phyloP scores from a whole-genome alignment of 1,140 invertebrate species.

The Hyphantria cunea region DNA sequence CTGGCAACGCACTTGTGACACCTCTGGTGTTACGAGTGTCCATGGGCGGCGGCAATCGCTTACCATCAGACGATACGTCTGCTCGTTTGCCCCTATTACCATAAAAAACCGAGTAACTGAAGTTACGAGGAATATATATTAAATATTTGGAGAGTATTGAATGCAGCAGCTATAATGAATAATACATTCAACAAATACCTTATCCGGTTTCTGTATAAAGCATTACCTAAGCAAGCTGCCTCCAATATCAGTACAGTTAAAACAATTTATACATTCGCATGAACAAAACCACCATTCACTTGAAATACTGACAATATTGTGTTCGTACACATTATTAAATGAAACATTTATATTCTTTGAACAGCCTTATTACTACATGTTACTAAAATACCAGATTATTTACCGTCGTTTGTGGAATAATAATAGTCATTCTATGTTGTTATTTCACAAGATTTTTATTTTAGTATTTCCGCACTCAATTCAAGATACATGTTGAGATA shows the following conservation, averaged over 20 bases:
- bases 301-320: not conserved
- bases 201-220: conserved; percentile 19
- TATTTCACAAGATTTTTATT: too few species aligned
- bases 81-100: too few species aligned
- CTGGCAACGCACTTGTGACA: too few species aligned
- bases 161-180: not conserved
- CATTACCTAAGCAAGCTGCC: not conserved
- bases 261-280: conserved; percentile 7
- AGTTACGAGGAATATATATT: too few species aligned
- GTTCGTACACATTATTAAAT: not conserved
- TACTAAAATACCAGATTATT: not conserved
- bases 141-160: too few species aligned
- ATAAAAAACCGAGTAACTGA: too few species aligned
- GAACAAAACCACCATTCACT: conserved; percentile 18
- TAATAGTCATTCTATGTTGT: not conserved
- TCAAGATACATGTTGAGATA: too few species aligned
- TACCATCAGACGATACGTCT: too few species aligned
- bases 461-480: too few species aligned
- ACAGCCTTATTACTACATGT: not conserved
- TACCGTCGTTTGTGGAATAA: not conserved
- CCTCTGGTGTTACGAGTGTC: too few species aligned
- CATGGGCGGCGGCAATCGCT: too few species aligned
- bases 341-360: not conserved
- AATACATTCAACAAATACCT: not conserved
- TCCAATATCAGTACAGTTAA: not conserved